These are phyloP conservation scores for Arizona elegans DNA, from an alignment of 2,113 vertebrate species.

Conservation along the genomic window DNA sequence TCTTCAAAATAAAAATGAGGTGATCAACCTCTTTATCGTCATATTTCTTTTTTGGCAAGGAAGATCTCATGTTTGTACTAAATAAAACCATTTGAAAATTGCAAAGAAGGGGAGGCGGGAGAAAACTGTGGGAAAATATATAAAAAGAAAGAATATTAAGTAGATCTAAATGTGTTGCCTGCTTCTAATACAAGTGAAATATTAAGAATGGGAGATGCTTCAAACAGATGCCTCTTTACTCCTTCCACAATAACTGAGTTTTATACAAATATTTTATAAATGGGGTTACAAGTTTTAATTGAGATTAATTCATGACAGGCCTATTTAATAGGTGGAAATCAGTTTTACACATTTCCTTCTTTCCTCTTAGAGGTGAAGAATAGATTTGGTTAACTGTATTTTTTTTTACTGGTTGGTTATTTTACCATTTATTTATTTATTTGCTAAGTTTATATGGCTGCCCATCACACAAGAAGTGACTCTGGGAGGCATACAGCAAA, in stretches of 20 bases:
- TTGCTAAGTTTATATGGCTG: background rate
- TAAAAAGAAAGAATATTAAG: background rate
- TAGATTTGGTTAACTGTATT: background rate
- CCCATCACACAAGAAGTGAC: background rate
- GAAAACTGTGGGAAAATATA: background rate
- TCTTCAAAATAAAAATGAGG: background rate
- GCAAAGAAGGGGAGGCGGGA: background rate
- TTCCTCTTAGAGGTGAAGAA: background rate
- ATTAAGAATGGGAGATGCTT: background rate
- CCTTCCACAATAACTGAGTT: background rate
- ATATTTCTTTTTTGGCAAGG: background rate
- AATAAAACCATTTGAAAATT: slow-evolving; percentile 16
- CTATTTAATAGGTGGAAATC: background rate
- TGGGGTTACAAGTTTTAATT: background rate
- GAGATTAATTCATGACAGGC: background rate
- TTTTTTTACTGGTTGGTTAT: background rate
- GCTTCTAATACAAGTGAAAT: background rate
- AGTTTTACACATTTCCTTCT: background rate
- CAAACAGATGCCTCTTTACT: background rate
- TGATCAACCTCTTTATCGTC: slow-evolving; percentile 15
- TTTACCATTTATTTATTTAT: background rate
- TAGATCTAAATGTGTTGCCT: background rate
- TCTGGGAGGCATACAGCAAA: background rate
- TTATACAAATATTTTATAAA: background rate
- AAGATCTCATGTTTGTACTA: background rate